Conservation (phyloP, 2,888 invertebrate species). For the Orchesellides sinensis region DNA sequence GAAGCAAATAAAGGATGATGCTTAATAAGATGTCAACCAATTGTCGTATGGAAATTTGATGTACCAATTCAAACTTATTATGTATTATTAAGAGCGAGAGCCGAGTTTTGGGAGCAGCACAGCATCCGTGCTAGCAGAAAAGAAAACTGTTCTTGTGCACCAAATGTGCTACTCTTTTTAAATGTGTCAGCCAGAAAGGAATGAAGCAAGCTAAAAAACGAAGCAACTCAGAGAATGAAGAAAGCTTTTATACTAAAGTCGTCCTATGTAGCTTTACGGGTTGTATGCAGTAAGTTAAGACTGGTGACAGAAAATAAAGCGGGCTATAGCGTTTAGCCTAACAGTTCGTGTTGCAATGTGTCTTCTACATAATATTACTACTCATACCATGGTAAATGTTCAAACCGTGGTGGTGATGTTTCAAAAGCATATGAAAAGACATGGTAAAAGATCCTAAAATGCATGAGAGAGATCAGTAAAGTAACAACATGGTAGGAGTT, state of each 20-base stretch:
- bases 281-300: conserved; percentile 15
- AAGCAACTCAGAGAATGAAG: neutral
- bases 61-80: neutral
- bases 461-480: neutral
- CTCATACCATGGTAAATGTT: conserved; percentile 1
- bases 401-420: conserved; percentile 38
- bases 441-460: neutral
- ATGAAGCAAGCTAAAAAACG: neutral
- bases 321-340: conserved; percentile 28
- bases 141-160: conserved; percentile 48
- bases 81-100: conserved; percentile 1
- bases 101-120: too few species aligned
- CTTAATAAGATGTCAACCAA: neutral
- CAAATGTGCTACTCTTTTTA: conserved; percentile 59
- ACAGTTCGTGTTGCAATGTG: conserved; percentile 31
- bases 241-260: conserved; percentile 3
- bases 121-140: conserved; percentile 49
- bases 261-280: neutral
- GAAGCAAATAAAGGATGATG: neutral
- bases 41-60: neutral
- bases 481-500: neutral
- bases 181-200: conserved; percentile 50
- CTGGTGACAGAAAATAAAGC: conserved; percentile 60
- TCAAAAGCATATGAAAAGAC: conserved; percentile 1
- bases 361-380: neutral